phyloP scores from a whole-genome alignment of 1,140 invertebrate genomes.

The Nephila pilipes region DNA sequence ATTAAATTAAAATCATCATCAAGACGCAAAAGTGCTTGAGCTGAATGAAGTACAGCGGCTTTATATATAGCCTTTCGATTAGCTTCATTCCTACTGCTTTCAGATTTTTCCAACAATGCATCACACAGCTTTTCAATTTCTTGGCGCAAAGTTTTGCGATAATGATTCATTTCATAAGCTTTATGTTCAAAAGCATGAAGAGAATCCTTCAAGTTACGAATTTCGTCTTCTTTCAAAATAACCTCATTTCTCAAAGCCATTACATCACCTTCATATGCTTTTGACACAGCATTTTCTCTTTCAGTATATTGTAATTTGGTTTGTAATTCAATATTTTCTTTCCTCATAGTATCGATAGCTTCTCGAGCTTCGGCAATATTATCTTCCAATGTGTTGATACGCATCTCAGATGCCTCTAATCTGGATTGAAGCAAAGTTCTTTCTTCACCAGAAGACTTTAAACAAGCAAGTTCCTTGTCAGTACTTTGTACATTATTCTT shows the following conservation, averaged over 20 bases:
- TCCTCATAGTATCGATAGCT: background rate
- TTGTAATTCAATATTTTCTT: slow-evolving; percentile 52
- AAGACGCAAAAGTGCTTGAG: slow-evolving; percentile 43
- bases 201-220: slow-evolving; percentile 49
- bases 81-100: background rate
- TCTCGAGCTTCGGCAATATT: background rate
- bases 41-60: slow-evolving; percentile 44
- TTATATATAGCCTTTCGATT: slow-evolving; percentile 65
- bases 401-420: background rate
- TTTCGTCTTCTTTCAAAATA: slow-evolving; percentile 49
- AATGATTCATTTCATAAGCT: slow-evolving; percentile 56
- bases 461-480: background rate
- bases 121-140: slow-evolving; percentile 65
- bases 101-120: slow-evolving; percentile 33
- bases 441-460: background rate
- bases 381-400: background rate
- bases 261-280: slow-evolving; percentile 48
- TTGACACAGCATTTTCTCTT: background rate
- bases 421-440: slow-evolving; percentile 8
- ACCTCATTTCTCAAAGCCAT: slow-evolving; percentile 22
- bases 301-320: background rate
- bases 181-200: slow-evolving; percentile 49
- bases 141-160: slow-evolving; percentile 49
- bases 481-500: background rate
- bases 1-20: slow-evolving; percentile 42